Conservation (phyloP, 2,888 invertebrate genomes). For the Andrena bucephala region DNA sequence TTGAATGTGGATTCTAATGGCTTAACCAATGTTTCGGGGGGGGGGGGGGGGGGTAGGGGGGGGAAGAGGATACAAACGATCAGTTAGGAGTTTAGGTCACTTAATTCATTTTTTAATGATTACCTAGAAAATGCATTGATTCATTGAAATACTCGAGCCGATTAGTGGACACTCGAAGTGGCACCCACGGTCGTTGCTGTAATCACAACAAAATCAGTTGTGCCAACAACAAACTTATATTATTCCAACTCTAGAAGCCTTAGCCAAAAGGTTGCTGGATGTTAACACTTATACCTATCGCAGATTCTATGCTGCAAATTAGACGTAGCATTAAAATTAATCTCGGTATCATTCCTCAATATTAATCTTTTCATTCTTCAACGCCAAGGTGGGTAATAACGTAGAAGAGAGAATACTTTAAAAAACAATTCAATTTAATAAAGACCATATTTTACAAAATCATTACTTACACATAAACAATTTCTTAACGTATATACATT, state of each 20-base stretch:
- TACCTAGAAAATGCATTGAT: slow-evolving; percentile 85
- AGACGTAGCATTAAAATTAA: slow-evolving; percentile 22
- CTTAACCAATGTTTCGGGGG: slow-evolving; percentile 65
- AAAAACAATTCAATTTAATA: slow-evolving; percentile 55
- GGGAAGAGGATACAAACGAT: slow-evolving; percentile 72
- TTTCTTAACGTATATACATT: slow-evolving; percentile 42
- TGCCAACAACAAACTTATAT: slow-evolving; percentile 82
- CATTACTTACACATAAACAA: slow-evolving; percentile 35
- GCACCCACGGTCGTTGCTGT: slow-evolving; percentile 84
- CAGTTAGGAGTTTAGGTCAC: slow-evolving; percentile 78
- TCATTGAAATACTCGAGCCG: slow-evolving; percentile 84
- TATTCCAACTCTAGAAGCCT: slow-evolving; percentile 59
- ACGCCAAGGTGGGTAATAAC: slow-evolving; percentile 33
- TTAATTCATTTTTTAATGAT: slow-evolving; percentile 84
- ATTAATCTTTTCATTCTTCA: slow-evolving; percentile 26
- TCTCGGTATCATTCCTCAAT: slow-evolving; percentile 23
- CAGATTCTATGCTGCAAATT: slow-evolving; percentile 11
- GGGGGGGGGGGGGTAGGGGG: background rate
- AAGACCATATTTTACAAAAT: slow-evolving; percentile 52
- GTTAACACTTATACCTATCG: slow-evolving; percentile 31
- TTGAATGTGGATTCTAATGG: slow-evolving; percentile 74
- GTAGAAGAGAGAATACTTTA: slow-evolving; percentile 39
- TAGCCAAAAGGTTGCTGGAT: slow-evolving; percentile 60
- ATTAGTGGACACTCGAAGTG: slow-evolving; percentile 84
- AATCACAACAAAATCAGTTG: slow-evolving; percentile 85